Base-by-base conservation (phyloP, 2,113 vertebrate species). In the Vireo altiloquus region DNA sequence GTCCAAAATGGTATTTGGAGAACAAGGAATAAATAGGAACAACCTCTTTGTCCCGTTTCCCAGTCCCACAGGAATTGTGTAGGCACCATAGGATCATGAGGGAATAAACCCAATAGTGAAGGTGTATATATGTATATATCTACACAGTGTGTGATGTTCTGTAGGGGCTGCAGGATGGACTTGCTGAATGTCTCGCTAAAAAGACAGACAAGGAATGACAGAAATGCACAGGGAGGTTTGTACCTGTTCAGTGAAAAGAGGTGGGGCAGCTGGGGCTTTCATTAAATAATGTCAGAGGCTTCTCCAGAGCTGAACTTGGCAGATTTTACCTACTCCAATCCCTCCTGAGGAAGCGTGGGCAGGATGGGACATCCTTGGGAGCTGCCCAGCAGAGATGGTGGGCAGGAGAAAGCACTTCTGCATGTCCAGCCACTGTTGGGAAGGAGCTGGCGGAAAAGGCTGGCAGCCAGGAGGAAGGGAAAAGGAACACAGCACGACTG, bases 351-450 rank as follows among this genome's bases (percentile, higher is more conserved):
- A 77, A 65, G 39, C 0, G 1, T 20, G 54, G 54, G 40, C 0
- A 2, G 64, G 70, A 15, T 1, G 2, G 23, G 11, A 27, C 27
- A 22, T 1, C 3, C 25, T 8, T 39, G 4, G 1, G 40, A 7
- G 39, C 2, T 12, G 7, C 8, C 24, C 27, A 8, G 52, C 37
- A n/a, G 82, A 71, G 47, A 3, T 7, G 66, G 33, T 6, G 21
- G 33, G 57, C 49, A 92, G 54, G 31, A 49, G 28, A 77, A 70
- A 0, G 1, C 20, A 1, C 4, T 20, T 35, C 47, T 74, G 56
- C 31, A 11, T 42, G 18, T 63, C 2, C 2, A 17, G 24, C 24
- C 16, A 1, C 5, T 0, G 14, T 7, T 2, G 0, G 27, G 17
- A 69, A 6, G 17, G 77, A 81, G 50, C 24, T 3, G 6, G 5